Conservation (phyloP, 2,888 invertebrate species). For the Xestobium rufovillosum region DNA sequence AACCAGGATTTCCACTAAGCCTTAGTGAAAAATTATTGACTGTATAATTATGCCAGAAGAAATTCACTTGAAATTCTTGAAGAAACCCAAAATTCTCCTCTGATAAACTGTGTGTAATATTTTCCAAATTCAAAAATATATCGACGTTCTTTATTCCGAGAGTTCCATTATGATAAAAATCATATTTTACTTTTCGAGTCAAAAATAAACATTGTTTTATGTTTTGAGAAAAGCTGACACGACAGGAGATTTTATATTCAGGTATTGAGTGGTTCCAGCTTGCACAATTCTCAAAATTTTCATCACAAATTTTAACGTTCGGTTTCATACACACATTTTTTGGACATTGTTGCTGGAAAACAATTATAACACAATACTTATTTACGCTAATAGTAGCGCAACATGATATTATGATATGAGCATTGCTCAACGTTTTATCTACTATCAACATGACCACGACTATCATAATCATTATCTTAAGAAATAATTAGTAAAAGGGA, state of each 20-base stretch:
- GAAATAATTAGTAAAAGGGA: too few species aligned
- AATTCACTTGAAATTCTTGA: constrained; percentile 35
- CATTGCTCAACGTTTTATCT: too few species aligned
- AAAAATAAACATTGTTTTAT: constrained; percentile 33
- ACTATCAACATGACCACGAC: too few species aligned
- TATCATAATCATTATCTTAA: too few species aligned
- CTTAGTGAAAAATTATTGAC: constrained; percentile 30
- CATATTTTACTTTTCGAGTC: constrained; percentile 34
- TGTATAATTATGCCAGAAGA: constrained; percentile 34
- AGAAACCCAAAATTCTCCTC: constrained; percentile 17
- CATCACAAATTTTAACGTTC: constrained; percentile 32
- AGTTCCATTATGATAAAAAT: constrained; percentile 42
- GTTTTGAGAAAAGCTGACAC: constrained; percentile 22
- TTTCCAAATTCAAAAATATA: constrained; percentile 31
- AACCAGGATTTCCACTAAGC: constrained; percentile 73
- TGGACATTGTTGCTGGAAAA: constrained; percentile 32
- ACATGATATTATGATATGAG: too few species aligned
- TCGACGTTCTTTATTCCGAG: constrained; percentile 39
- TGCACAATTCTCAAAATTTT: constrained; percentile 30
- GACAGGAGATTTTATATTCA: constrained; percentile 21
- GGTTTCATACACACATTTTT: constrained; percentile 36
- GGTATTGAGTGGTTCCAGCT: constrained; percentile 22
- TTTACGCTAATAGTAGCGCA: too few species aligned
- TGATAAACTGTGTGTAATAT: constrained; percentile 22
- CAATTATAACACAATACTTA: too few species aligned